Conservation (phyloP, 2,797 vertebrate species). For the Argentina silus region DNA sequence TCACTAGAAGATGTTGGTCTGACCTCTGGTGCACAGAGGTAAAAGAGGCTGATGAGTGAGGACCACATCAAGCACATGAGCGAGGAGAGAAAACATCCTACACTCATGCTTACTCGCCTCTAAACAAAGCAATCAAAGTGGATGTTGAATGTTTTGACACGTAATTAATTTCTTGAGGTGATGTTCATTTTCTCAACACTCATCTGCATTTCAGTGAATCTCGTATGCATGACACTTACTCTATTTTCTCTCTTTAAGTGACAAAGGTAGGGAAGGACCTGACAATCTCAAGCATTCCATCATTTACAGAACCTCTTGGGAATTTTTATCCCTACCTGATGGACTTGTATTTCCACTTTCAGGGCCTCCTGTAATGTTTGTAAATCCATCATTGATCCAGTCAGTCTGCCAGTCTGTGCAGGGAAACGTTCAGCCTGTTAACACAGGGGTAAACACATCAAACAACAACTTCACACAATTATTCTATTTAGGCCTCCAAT, state of each 20-base stretch:
- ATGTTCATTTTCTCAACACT: neutral
- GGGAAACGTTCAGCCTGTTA: slow-evolving; percentile 74
- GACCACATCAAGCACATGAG: neutral
- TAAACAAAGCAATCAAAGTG: neutral
- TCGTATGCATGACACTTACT: no score
- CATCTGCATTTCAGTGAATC: no score
- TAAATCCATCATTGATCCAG: slow-evolving; percentile 96
- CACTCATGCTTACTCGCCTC: neutral
- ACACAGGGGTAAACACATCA: slow-evolving; percentile 27
- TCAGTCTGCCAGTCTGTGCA: slow-evolving; percentile 87
- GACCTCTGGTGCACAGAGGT: neutral
- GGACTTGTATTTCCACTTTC: slow-evolving; percentile 99
- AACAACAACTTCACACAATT: slow-evolving; percentile 5
- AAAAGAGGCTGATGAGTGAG: neutral
- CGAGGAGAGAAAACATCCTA: neutral
- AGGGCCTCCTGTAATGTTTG: slow-evolving; percentile 99
- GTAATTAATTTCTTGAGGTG: neutral
- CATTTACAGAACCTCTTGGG: neutral
- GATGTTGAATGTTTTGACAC: neutral
- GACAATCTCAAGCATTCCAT: neutral
- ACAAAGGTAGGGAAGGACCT: neutral
- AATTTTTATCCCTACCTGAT: slow-evolving; percentile 84
- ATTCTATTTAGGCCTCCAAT: neutral
- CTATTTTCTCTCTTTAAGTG: no score
- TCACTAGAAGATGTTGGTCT: neutral